A percentile compares a stretch with the other conserved stretches of the same genome.
These are phyloP conservation scores for Trogon surrucura DNA, from an alignment of 2,113 vertebrate genomes.

Conservation along the genomic window DNA sequence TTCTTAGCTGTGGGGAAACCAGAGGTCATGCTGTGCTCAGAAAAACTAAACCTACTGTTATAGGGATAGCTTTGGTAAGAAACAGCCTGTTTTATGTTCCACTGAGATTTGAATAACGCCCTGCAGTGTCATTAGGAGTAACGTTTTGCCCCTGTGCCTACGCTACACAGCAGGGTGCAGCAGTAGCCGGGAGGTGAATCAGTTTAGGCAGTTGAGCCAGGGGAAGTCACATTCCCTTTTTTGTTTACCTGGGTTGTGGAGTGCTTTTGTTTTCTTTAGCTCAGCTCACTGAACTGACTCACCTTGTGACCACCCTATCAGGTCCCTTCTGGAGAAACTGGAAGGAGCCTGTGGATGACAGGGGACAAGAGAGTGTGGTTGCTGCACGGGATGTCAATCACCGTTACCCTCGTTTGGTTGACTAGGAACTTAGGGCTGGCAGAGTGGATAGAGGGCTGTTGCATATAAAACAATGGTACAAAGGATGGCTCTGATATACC, in stretches of 20 bases:
- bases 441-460: neutral
- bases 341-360: neutral
- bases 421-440: neutral
- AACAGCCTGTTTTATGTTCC: neutral
- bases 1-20: neutral
- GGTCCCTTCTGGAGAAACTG: neutral
- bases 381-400: neutral
- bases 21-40: neutral
- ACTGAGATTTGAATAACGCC: neutral
- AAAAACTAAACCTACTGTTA: neutral
- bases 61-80: neutral
- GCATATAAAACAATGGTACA: neutral
- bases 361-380: accelerated
- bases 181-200: neutral
- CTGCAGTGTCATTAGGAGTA: neutral
- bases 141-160: neutral
- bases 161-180: neutral
- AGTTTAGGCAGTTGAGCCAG: neutral
- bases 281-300: neutral
- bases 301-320: neutral
- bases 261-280: neutral
- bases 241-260: neutral
- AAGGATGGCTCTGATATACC: neutral
- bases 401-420: neutral
- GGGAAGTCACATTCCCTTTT: neutral